These are phyloP conservation scores for Cheilosia variabilis DNA, from an alignment of 2,888 invertebrate species.

Conservation along the genomic window DNA sequence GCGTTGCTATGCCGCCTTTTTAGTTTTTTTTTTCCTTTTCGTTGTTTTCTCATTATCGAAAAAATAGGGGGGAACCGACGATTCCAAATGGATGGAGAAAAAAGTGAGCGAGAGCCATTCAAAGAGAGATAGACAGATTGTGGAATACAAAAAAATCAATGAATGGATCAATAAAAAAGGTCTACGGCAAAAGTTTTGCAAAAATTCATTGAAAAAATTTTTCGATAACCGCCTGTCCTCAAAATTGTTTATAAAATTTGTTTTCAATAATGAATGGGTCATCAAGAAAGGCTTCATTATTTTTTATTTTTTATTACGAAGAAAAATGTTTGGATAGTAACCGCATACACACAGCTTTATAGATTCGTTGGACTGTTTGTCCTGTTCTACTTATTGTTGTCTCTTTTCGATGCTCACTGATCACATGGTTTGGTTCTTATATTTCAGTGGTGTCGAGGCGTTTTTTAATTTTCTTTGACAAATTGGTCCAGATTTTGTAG, in stretches of 20 bases:
- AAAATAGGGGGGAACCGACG: conserved; percentile 51
- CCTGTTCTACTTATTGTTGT: conserved; percentile 61
- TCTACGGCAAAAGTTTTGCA: conserved; percentile 14
- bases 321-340: conserved; percentile 75
- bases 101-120: conserved; percentile 33
- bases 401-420: conserved; percentile 58
- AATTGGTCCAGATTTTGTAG: background rate
- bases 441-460: conserved; percentile 11
- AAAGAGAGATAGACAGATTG: conserved; percentile 45
- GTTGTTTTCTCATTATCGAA: conserved; percentile 56
- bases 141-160: conserved; percentile 82
- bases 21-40: conserved; percentile 54
- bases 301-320: background rate
- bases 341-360: conserved; percentile 29
- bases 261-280: conserved; percentile 51
- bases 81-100: conserved; percentile 46
- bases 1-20: conserved; percentile 76
- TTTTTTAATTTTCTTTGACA: background rate
- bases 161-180: conserved; percentile 82
- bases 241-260: conserved; percentile 41
- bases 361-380: background rate
- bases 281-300: background rate
- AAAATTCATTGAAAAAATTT: background rate
- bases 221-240: background rate
- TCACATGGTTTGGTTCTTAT: conserved; percentile 62